Conservation (phyloP, 2,888 invertebrate species). For the Drosophila formosana region DNA sequence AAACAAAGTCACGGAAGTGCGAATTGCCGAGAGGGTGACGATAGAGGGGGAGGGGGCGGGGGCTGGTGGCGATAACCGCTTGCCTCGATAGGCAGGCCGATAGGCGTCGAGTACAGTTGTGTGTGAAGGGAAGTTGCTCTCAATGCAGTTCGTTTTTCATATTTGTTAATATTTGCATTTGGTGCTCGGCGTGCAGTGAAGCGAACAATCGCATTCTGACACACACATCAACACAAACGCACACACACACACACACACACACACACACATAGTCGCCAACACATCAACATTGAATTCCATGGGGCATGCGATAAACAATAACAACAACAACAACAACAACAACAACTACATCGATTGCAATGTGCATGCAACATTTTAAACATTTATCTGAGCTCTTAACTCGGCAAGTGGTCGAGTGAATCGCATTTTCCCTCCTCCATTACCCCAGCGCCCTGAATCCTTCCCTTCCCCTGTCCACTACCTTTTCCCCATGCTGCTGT, state of each 20-base stretch:
- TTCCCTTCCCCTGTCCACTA: background rate
- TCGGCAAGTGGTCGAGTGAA: conserved; percentile 26
- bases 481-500: background rate
- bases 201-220: conserved; percentile 42
- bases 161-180: conserved; percentile 75
- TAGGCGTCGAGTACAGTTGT: background rate
- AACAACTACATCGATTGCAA: conserved; percentile 22
- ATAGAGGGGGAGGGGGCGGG: background rate
- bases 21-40: too few species aligned
- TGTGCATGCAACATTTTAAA: conserved; percentile 46
- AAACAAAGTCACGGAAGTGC: background rate
- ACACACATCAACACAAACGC: background rate
- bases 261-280: background rate
- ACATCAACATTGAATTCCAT: conserved; percentile 12
- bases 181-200: conserved; percentile 31
- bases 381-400: conserved; percentile 65
- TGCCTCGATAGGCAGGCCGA: conserved; percentile 1
- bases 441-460: background rate
- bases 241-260: conserved; percentile 8
- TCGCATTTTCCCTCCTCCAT: background rate
- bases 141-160: conserved; percentile 46
- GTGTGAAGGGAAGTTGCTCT: background rate
- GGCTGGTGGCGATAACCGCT: too few species aligned
- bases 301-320: conserved; percentile 26
- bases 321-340: conserved; percentile 9